Percentiles rank a stretch among this genome's conserved stretches.
Evolutionary conservation across 2,888 invertebrate species (phyloP).

Genomic region (Mellilla xanthometata): DNA sequence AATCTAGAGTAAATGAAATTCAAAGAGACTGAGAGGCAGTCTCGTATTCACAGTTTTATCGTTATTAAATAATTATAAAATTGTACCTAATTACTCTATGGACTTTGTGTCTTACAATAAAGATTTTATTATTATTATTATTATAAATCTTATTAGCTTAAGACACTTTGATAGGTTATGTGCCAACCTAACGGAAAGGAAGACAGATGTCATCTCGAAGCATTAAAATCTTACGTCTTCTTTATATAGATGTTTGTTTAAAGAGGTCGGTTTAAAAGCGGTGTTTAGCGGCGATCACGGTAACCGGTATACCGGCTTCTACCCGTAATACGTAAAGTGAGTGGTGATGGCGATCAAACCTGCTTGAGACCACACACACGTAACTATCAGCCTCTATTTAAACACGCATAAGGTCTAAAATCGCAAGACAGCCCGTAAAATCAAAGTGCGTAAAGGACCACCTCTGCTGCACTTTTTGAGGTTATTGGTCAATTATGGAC

Average conservation of each 20-base stretch:
- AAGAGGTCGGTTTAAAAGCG: not conserved
- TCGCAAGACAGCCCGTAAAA: not conserved
- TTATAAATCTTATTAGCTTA: too few species aligned
- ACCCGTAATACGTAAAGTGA: conserved; percentile 43
- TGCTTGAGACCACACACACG: conserved; percentile 20
- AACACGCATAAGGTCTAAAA: conserved; percentile 6
- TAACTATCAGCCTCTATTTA: not conserved
- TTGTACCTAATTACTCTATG: too few species aligned
- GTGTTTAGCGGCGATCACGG: conserved; percentile 14
- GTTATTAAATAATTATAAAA: too few species aligned
- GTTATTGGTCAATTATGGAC: conserved; percentile 40
- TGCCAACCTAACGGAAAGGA: too few species aligned
- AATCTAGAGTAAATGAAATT: too few species aligned
- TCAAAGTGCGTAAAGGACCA: conserved; percentile 17
- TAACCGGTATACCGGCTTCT: conserved; percentile 27
- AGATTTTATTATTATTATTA: too few species aligned
- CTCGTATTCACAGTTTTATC: too few species aligned
- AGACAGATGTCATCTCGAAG: too few species aligned
- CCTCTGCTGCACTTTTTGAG: conserved; percentile 29
- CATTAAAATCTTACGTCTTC: too few species aligned
- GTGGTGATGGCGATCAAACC: conserved; percentile 39
- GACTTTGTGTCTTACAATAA: too few species aligned
- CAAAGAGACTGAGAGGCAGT: too few species aligned
- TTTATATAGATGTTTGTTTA: not conserved
- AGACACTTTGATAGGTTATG: too few species aligned